These are phyloP conservation scores for Rhincodon typus DNA, from an alignment of 2,797 vertebrate genomes.

Conservation along the genomic window DNA sequence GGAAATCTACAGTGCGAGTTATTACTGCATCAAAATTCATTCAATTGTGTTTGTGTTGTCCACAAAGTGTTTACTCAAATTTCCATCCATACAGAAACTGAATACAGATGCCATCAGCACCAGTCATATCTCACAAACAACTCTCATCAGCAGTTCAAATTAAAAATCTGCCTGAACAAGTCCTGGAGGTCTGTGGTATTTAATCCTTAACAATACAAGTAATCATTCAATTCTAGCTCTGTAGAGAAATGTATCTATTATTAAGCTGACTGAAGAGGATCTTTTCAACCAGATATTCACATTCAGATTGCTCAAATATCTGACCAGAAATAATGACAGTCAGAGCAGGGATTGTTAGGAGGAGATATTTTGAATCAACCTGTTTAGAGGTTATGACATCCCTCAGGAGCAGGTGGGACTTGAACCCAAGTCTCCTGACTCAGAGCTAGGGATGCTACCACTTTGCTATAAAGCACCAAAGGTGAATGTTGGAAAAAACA, in stretches of 20 bases:
- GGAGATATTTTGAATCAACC: too few relatives aligned
- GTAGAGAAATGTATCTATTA: not conserved
- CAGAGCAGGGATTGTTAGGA: too few relatives aligned
- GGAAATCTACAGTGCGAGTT: not conserved
- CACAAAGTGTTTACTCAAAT: not conserved
- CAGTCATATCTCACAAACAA: slow-evolving; percentile 12
- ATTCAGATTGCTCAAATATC: too few relatives aligned
- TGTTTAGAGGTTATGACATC: too few relatives aligned
- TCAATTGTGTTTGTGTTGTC: not conserved
- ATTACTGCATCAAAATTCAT: not conserved
- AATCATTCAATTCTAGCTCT: not conserved
- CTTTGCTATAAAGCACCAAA: too few relatives aligned
- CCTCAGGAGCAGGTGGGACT: too few relatives aligned
- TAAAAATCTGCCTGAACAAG: slow-evolving; percentile 22
- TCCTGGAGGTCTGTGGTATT: not conserved
- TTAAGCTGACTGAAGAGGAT: not conserved
- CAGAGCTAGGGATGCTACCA: too few relatives aligned
- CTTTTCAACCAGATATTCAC: too few relatives aligned
- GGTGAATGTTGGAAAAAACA: not conserved
- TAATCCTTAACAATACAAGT: not conserved
- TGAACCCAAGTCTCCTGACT: too few relatives aligned
- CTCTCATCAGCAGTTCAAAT: not conserved
- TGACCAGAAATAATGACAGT: too few relatives aligned
- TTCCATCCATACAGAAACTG: not conserved
- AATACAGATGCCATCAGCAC: slow-evolving; percentile 19